A percentile compares a stretch with the other conserved stretches of the same genome.
phyloP scores from a whole-genome alignment of 2,797 vertebrate genomes.

The Jordanella pulchra region DNA sequence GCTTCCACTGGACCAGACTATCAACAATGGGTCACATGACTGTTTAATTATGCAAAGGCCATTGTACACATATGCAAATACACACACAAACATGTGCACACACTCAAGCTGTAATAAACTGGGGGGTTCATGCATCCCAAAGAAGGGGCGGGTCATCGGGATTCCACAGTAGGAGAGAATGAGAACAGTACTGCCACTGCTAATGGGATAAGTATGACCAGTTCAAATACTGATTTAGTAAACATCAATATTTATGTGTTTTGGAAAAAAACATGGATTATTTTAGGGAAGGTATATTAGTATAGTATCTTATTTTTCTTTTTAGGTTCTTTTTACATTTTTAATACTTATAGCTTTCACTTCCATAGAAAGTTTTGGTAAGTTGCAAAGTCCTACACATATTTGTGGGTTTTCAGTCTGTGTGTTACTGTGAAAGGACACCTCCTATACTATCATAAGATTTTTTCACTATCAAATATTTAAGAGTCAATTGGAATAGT shows the following conservation, averaged over 20 bases:
- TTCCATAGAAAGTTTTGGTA: not conserved
- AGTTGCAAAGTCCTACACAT: not conserved
- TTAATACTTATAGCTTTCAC: not conserved
- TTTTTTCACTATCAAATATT: no score
- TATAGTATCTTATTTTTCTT: not conserved
- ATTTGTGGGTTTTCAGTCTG: no score
- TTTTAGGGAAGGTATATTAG: not conserved
- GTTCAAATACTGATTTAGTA: not conserved
- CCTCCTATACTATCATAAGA: no score
- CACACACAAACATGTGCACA: constrained; percentile 24
- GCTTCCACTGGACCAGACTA: constrained; percentile 20
- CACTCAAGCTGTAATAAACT: constrained; percentile 20
- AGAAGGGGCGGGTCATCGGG: constrained; percentile 48
- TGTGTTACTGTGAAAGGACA: no score
- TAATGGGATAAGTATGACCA: constrained; percentile 28
- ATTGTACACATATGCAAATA: constrained; percentile 17
- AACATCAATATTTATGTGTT: not conserved
- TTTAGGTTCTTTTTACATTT: not conserved
- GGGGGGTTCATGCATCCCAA: constrained; percentile 39
- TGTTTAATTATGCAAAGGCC: constrained; percentile 48
- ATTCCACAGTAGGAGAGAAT: constrained; percentile 55
- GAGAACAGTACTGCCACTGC: constrained; percentile 34
- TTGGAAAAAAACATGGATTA: not conserved
- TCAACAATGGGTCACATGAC: constrained; percentile 53
- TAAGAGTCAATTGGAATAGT: no score